Base-by-base conservation (phyloP, 2,888 invertebrate species). In the Cryptus armator region DNA sequence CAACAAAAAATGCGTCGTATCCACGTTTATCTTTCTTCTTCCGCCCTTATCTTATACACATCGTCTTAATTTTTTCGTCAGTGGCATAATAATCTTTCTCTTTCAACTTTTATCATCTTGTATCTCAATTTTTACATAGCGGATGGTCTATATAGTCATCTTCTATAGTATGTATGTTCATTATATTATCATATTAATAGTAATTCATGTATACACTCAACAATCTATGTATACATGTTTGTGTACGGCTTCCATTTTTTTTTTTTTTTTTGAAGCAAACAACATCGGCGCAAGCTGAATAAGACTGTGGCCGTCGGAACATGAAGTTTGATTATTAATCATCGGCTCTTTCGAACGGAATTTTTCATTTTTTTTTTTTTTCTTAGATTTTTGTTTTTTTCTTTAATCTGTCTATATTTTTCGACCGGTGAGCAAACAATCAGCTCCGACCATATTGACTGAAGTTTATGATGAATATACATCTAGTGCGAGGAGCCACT, bases 381-480 rank as follows among this genome's bases (percentile, higher is more conserved):
- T 53, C 16, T 24, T 51, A 81, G 62, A 43, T 77, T 62, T 43
- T 68, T 48, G 6, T 51, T 76, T 83, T 74, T 29, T 62, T 77
- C 56, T 76, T 24, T 79, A 46, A 59, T 16, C 78, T 83, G 85
- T 84, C 81, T 85, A 79, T 75, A 81, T 86, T 86, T 68, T 87
- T 86, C 66, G 75, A 78, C 66, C 74, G 53, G 64, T 71, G 78
- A 80, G 82, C 79, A 72, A 78, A 82, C 78, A 78, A 56, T 80
- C 62, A 85, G 82, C 85, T 82, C 75, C 79, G 75, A 80, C 66
- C 79, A 83, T 83, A 86, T 84, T 86, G 84, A 84, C 84, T 77
- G 84, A 74, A 80, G 71, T 82, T 82, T 66, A 44, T 78, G 56
- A 64, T 62, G 48, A 48, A 51, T 64, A 75, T 64, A 68, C 32